Evolutionary conservation across 2,888 invertebrate genomes (phyloP).

Genomic region (Hydroisotoma schaefferi): DNA sequence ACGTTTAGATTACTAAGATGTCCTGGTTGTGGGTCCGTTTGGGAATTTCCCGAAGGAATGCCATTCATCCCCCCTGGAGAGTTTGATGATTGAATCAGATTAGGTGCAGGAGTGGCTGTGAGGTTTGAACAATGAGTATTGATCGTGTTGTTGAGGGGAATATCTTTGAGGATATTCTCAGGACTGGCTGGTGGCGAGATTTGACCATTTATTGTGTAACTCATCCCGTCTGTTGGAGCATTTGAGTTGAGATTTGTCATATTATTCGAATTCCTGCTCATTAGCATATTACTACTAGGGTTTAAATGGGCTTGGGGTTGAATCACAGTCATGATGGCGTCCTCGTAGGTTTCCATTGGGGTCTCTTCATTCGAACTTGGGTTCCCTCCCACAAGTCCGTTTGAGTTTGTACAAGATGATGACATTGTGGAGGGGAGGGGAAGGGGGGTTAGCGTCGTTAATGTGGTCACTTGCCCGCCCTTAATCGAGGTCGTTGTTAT

Average conservation of each 20-base stretch:
- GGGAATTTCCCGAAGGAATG: too few relatives aligned
- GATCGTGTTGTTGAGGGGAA: not conserved
- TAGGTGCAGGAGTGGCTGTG: too few relatives aligned
- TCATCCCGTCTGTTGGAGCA: not conserved
- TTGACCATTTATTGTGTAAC: conserved; percentile 49
- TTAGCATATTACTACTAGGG: too few relatives aligned
- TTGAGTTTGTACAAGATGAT: conserved; percentile 11
- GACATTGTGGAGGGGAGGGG: conserved; percentile 19
- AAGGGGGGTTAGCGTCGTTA: conserved; percentile 1
- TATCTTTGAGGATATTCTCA: too few relatives aligned
- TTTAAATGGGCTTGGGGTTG: conserved; percentile 46
- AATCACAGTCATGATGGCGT: conserved; percentile 51
- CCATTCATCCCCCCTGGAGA: too few relatives aligned
- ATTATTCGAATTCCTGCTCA: conserved; percentile 5
- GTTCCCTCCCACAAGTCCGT: not conserved
- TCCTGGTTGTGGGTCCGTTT: too few relatives aligned
- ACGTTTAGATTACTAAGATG: not conserved
- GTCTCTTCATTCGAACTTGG: not conserved
- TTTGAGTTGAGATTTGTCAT: too few relatives aligned
- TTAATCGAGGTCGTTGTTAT: not conserved
- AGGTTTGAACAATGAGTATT: not conserved
- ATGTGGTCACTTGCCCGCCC: not conserved
- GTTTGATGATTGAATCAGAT: too few relatives aligned
- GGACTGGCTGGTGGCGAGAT: conserved; percentile 55
- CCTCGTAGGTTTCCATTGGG: conserved; percentile 18